These are phyloP conservation scores for Malurus leucopterus DNA, from an alignment of 2,797 vertebrate species.

Conservation along the genomic window DNA sequence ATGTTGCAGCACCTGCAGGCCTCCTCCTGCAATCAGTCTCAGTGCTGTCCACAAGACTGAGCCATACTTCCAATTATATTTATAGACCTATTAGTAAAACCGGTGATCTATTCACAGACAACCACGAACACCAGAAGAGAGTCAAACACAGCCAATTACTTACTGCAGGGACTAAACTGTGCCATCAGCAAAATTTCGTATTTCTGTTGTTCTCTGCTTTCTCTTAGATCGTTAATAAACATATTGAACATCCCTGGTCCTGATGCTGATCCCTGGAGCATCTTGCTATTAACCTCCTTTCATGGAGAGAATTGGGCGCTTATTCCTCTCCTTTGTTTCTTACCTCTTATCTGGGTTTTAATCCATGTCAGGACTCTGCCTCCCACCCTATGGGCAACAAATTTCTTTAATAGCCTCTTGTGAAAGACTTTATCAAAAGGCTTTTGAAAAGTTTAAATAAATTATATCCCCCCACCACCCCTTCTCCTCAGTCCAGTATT, in stretches of 20 bases:
- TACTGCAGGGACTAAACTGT: slow-evolving; percentile 44
- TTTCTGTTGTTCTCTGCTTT: slow-evolving; percentile 51
- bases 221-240: slow-evolving; percentile 62
- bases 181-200: slow-evolving; percentile 51
- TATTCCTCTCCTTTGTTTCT: slow-evolving; percentile 57
- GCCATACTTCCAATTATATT: not conserved
- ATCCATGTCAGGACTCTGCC: slow-evolving; percentile 59
- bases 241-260: slow-evolving; percentile 54
- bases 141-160: slow-evolving; percentile 31
- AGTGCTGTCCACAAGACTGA: not conserved
- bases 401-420: slow-evolving; percentile 57
- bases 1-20: not conserved
- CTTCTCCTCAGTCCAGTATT: slow-evolving; percentile 4
- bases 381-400: slow-evolving; percentile 45
- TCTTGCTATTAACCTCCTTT: slow-evolving; percentile 67
- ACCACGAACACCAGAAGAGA: slow-evolving; percentile 5
- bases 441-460: slow-evolving; percentile 65
- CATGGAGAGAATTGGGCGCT: slow-evolving; percentile 44
- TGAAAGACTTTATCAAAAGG: slow-evolving; percentile 64
- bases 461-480: slow-evolving; percentile 2
- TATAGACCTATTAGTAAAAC: slow-evolving; percentile 53
- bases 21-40: slow-evolving; percentile 19
- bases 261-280: slow-evolving; percentile 57
- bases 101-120: slow-evolving; percentile 31
- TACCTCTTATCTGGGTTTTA: slow-evolving; percentile 56